These are phyloP conservation scores for Sylvia atricapilla DNA, from an alignment of 2,113 vertebrate species.

Conservation along the genomic window DNA sequence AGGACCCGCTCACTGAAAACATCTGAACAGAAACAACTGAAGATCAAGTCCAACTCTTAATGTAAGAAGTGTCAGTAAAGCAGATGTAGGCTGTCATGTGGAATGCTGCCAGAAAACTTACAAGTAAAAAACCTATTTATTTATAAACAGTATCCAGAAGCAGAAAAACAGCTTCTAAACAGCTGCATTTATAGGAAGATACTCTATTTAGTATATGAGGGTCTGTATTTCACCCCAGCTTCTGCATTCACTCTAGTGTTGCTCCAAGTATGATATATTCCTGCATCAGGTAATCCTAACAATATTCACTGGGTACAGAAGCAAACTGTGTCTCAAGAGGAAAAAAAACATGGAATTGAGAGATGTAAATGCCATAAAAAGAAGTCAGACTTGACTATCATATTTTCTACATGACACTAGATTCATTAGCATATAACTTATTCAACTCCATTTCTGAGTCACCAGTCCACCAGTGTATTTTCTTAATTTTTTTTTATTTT, in stretches of 20 bases:
- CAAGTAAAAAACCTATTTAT: not conserved
- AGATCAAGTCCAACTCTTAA: not conserved
- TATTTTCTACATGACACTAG: not conserved
- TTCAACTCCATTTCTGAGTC: not conserved
- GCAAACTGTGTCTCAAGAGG: not conserved
- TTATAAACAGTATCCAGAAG: not conserved
- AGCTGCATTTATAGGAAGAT: not conserved
- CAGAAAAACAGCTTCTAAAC: not conserved
- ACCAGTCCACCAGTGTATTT: accelerated
- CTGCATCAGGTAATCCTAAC: not conserved
- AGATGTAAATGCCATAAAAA: not conserved
- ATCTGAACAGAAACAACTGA: not conserved
- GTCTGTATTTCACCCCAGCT: not conserved
- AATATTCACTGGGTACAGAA: not conserved
- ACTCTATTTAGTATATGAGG: not conserved
- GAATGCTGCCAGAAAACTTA: not conserved
- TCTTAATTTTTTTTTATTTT: not conserved
- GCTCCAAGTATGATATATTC: not conserved
- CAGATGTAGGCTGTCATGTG: not conserved
- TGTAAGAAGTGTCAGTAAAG: not conserved
- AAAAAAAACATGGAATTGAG: not conserved
- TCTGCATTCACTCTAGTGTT: not conserved
- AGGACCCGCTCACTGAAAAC: not conserved
- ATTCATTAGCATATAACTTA: not conserved
- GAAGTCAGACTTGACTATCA: not conserved